A percentile compares a stretch with the other conserved stretches of the same genome.
phyloP scores from a whole-genome alignment of 2,888 invertebrate species.

The Dusona sp. region DNA sequence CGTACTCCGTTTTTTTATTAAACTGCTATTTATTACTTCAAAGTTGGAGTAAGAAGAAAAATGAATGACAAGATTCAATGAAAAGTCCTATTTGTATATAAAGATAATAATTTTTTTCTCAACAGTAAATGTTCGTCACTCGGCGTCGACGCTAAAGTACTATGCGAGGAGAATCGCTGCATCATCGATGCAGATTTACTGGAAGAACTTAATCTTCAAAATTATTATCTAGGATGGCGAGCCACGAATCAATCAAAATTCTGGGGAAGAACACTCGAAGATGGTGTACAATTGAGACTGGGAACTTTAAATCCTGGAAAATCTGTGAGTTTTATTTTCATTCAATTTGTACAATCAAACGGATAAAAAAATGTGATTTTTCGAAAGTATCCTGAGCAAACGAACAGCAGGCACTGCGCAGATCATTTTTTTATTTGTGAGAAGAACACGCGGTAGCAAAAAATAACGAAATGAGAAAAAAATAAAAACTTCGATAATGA shows the following conservation, averaged over 20 bases:
- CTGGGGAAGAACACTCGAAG: conserved; percentile 92
- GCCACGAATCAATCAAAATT: conserved; percentile 93
- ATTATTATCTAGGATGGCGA: conserved; percentile 88
- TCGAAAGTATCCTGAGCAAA: background rate
- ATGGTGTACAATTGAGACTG: conserved; percentile 91
- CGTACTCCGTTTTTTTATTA: background rate
- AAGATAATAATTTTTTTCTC: background rate
- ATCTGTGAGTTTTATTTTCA: conserved; percentile 82
- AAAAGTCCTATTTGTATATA: background rate
- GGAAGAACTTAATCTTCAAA: conserved; percentile 87
- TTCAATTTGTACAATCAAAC: background rate
- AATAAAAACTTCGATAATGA: background rate
- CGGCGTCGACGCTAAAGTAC: conserved; percentile 84
- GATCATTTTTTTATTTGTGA: background rate
- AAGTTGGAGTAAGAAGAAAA: background rate
- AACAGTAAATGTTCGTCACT: conserved; percentile 87
- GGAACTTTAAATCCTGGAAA: conserved; percentile 88
- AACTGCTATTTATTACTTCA: background rate
- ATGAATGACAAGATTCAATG: background rate
- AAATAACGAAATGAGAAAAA: background rate
- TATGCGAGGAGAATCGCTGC: conserved; percentile 91
- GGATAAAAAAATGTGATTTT: too few species aligned
- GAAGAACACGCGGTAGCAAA: too few species aligned
- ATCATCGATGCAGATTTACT: conserved; percentile 91
- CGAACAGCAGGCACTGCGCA: background rate